A percentile compares a stretch with the other conserved stretches of the same genome.
phyloP scores from a whole-genome alignment of 53 echinoderm and acorn worm genomes.

The Crossaster papposus region DNA sequence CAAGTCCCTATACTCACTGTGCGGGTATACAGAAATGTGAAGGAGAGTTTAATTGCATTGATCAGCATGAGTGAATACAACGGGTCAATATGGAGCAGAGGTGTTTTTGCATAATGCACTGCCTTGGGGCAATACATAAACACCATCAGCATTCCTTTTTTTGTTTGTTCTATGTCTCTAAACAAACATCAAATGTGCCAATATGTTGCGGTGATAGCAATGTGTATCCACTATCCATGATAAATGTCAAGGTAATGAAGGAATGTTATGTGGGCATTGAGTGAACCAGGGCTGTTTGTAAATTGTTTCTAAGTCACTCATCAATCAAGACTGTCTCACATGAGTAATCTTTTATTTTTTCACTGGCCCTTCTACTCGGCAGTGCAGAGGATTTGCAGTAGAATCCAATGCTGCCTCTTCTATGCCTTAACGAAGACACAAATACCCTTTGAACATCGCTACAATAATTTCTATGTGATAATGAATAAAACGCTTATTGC shows the following conservation, averaged over 20 bases:
- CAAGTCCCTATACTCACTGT: not conserved
- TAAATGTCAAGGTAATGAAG: not conserved
- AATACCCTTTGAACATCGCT: no score
- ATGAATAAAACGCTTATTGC: no score
- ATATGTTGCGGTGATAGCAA: not conserved
- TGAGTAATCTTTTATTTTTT: no score
- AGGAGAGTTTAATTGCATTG: constrained; percentile 39
- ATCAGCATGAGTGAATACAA: constrained; percentile 49
- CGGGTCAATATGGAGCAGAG: constrained; percentile 48
- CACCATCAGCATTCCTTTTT: not conserved
- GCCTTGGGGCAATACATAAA: constrained; percentile 8
- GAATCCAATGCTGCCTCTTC: no score
- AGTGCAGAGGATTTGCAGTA: no score
- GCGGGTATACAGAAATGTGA: not conserved
- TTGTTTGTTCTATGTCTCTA: not conserved
- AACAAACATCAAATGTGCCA: constrained; percentile 4
- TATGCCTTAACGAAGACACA: no score
- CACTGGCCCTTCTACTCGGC: no score
- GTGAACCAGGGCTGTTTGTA: not conserved
- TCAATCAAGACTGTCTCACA: not conserved
- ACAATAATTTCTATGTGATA: no score
- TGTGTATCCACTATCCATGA: not conserved
- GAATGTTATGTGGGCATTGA: not conserved
- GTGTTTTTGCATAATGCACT: constrained; percentile 26
- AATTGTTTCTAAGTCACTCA: not conserved